Percentiles rank a stretch among this genome's conserved stretches.
These are phyloP conservation scores for Bujurquina vittata DNA, from an alignment of 2,113 vertebrate species.

Conservation along the genomic window DNA sequence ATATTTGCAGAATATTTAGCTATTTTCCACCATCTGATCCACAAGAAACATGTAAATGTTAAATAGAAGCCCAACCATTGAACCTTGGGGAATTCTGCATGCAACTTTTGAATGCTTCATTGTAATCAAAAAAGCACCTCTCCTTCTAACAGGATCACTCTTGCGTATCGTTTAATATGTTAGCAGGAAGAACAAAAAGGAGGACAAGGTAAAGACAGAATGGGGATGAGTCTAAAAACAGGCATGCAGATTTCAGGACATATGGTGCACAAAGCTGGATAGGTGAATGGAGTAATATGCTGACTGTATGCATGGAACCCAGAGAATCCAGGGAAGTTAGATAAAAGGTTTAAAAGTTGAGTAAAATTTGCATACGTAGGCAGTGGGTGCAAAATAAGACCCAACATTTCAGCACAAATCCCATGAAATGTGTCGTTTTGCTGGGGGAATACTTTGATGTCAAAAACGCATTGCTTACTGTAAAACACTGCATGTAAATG, in stretches of 20 bases:
- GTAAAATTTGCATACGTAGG: constrained; percentile 60
- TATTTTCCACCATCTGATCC: background rate
- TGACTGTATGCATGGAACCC: constrained; percentile 45
- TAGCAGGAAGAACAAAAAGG: background rate
- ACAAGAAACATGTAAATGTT: background rate
- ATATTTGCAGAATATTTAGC: background rate
- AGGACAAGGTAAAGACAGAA: background rate
- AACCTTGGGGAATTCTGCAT: background rate
- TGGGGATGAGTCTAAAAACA: background rate
- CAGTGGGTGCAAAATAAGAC: constrained; percentile 54
- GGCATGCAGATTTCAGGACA: constrained; percentile 29
- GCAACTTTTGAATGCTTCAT: background rate
- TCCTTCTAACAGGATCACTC: background rate
- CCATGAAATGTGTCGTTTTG: constrained; percentile 46
- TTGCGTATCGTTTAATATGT: background rate
- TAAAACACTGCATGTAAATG: constrained; percentile 63
- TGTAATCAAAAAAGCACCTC: background rate
- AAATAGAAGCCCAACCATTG: background rate
- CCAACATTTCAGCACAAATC: constrained; percentile 59
- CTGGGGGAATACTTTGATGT: constrained; percentile 66
- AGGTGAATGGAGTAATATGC: constrained; percentile 54
- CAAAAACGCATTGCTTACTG: constrained; percentile 48
- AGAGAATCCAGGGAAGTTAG: constrained; percentile 50
- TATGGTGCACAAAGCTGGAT: constrained; percentile 42
- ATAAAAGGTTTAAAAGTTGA: constrained; percentile 67